These are phyloP conservation scores for Diorhabda carinulata DNA, from an alignment of 1,140 invertebrate species.

Conservation along the genomic window DNA sequence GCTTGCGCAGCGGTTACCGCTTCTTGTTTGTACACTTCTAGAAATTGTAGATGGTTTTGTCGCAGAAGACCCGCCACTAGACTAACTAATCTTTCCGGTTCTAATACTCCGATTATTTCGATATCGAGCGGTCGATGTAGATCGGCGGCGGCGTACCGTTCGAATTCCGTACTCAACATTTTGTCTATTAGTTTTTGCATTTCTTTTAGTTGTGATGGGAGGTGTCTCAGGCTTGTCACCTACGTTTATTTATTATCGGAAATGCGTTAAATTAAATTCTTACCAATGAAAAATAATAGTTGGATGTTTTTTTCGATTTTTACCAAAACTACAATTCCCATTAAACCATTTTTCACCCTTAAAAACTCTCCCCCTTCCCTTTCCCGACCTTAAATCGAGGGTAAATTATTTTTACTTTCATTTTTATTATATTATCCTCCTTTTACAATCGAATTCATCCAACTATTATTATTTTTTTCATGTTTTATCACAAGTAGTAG, in stretches of 20 bases:
- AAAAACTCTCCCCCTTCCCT: no score
- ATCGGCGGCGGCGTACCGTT: constrained; percentile 85
- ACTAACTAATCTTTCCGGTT: constrained; percentile 66
- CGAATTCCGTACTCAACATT: constrained; percentile 94
- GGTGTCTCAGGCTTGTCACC: constrained; percentile 90
- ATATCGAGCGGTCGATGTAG: constrained; percentile 76
- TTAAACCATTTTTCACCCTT: no score
- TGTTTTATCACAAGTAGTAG: no score
- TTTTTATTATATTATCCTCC: no score
- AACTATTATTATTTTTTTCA: no score
- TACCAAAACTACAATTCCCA: no score
- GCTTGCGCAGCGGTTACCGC: constrained; percentile 84
- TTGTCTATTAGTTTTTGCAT: constrained; percentile 95
- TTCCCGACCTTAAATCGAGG: no score
- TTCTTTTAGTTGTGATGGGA: constrained; percentile 93
- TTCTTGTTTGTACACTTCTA: constrained; percentile 86
- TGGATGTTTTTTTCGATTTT: no score
- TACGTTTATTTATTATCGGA: background rate
- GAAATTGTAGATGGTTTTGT: constrained; percentile 81
- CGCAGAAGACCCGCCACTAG: constrained; percentile 83
- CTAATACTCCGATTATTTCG: constrained; percentile 56
- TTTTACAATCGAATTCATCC: no score
- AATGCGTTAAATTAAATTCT: no score
- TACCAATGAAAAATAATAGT: no score
- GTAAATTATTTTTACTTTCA: no score